These are phyloP conservation scores for Macquaria australasica DNA, from an alignment of 2,113 vertebrate genomes.

Conservation along the genomic window DNA sequence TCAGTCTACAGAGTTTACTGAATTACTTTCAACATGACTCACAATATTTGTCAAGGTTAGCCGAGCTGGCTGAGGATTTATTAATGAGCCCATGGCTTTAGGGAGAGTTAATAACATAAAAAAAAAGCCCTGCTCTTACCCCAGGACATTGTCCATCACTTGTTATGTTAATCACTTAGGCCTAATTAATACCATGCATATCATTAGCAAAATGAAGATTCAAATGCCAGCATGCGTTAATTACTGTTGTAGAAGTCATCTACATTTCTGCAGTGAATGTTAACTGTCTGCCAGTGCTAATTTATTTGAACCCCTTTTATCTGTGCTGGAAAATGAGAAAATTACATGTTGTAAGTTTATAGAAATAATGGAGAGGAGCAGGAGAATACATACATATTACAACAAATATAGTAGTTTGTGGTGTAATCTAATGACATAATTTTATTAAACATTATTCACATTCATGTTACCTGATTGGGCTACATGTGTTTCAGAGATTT, in stretches of 20 bases:
- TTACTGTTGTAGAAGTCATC: conserved; percentile 75
- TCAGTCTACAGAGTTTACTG: conserved; percentile 51
- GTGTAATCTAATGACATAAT: background rate
- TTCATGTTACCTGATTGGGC: background rate
- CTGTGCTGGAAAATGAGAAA: conserved; percentile 45
- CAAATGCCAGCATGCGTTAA: conserved; percentile 82
- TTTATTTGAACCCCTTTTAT: conserved; percentile 64
- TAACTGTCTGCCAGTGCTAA: conserved; percentile 68
- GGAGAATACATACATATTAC: background rate
- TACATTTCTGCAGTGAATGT: conserved; percentile 67
- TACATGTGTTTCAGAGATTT: background rate
- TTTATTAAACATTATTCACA: background rate
- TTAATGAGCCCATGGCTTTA: conserved; percentile 75
- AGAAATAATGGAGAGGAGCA: conserved; percentile 2
- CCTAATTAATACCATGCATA: conserved; percentile 86
- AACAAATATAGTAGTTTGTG: background rate
- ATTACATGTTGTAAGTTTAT: conserved; percentile 12
- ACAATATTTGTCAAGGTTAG: conserved; percentile 76
- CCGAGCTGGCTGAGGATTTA: conserved; percentile 66
- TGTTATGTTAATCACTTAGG: conserved; percentile 83
- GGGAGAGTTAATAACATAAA: conserved; percentile 67
- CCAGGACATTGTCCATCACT: conserved; percentile 78
- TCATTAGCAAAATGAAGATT: conserved; percentile 84
- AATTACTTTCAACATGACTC: conserved; percentile 51
- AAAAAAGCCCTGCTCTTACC: conserved; percentile 73